Percentiles rank a stretch among this genome's conserved stretches.
These are phyloP conservation scores for Drosophila auraria DNA, from an alignment of 1,140 invertebrate genomes.

Conservation along the genomic window DNA sequence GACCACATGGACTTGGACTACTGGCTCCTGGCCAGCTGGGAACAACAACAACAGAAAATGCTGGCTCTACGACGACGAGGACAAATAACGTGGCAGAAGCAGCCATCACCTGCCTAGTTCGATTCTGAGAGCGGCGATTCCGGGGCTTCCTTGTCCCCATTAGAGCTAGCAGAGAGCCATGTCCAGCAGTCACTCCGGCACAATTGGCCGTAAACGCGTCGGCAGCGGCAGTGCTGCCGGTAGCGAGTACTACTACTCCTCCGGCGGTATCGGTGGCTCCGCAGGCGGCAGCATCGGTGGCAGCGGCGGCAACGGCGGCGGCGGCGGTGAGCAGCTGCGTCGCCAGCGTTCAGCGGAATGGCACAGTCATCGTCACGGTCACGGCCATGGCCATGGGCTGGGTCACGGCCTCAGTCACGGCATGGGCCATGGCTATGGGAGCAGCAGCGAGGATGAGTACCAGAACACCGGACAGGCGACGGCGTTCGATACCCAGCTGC, in stretches of 20 bases:
- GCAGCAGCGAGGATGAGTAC: slow-evolving; percentile 88
- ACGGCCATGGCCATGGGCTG: slow-evolving; percentile 55
- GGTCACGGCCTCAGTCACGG: slow-evolving; percentile 57
- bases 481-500: slow-evolving; percentile 84
- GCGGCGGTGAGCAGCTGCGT: slow-evolving; percentile 84
- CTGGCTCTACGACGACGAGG: neutral
- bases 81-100: slow-evolving; percentile 27
- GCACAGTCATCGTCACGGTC: slow-evolving; percentile 87
- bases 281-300: neutral
- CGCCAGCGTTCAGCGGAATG: slow-evolving; percentile 88
- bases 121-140: neutral
- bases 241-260: slow-evolving; percentile 78
- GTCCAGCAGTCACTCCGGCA: slow-evolving; percentile 84
- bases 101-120: slow-evolving; percentile 20
- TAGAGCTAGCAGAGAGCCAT: slow-evolving; percentile 34
- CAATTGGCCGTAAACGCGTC: slow-evolving; percentile 84
- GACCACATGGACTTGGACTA: slow-evolving; percentile 18
- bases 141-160: neutral
- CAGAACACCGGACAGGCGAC: slow-evolving; percentile 85
- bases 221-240: slow-evolving; percentile 76
- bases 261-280: slow-evolving; percentile 24
- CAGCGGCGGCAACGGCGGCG: neutral
- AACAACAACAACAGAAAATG: neutral
- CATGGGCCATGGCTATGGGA: slow-evolving; percentile 63
- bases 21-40: slow-evolving; percentile 11